Evolutionary conservation across 2,888 invertebrate species (phyloP).

Genomic region (Andrena flavipes): DNA sequence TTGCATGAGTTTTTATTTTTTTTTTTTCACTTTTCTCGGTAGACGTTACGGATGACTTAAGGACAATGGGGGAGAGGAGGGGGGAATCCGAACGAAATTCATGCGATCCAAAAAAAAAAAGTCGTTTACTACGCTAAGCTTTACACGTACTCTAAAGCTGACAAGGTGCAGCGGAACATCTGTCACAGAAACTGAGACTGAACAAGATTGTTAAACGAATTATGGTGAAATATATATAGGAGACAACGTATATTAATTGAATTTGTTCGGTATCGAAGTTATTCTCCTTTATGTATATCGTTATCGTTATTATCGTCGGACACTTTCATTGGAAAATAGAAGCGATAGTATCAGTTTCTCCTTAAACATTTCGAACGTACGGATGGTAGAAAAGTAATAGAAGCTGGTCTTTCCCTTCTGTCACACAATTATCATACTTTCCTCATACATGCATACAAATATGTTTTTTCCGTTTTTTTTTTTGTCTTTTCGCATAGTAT

Average conservation of each 20-base stretch:
- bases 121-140: slow-evolving; percentile 18
- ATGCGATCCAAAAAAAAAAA: slow-evolving; percentile 12
- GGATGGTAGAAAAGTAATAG: slow-evolving; percentile 47
- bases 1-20: background rate
- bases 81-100: slow-evolving; percentile 19
- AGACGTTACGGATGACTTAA: background rate
- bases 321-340: slow-evolving; percentile 49
- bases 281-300: background rate
- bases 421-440: slow-evolving; percentile 37
- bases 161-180: slow-evolving; percentile 18
- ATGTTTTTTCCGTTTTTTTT: slow-evolving; percentile 31
- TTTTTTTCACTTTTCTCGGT: background rate
- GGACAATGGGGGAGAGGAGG: background rate
- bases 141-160: slow-evolving; percentile 17
- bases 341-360: slow-evolving; percentile 48
- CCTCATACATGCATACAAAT: slow-evolving; percentile 57
- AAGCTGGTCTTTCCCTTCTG: slow-evolving; percentile 47
- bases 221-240: background rate
- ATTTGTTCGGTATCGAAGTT: slow-evolving; percentile 7
- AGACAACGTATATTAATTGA: background rate
- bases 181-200: slow-evolving; percentile 27
- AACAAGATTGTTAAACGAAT: background rate
- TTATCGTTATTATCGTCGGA: slow-evolving; percentile 16
- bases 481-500: slow-evolving; percentile 44
- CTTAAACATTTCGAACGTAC: slow-evolving; percentile 28